phyloP scores from a whole-genome alignment of 2,888 invertebrate species.

The Diplolepis rosae region DNA sequence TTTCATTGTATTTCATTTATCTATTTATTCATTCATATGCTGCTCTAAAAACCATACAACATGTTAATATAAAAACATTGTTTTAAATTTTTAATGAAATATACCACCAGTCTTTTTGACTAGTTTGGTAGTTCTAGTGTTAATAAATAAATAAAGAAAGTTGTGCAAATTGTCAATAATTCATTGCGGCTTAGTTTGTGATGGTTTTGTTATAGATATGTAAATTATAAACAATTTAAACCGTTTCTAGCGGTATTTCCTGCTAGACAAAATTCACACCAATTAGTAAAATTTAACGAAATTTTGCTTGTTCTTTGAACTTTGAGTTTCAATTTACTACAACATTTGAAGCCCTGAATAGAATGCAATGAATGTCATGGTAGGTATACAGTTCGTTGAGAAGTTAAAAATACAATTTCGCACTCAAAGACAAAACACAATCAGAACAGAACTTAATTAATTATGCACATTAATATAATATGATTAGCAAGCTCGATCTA shows the following conservation, averaged over 20 bases:
- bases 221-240: background rate
- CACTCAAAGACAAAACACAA: background rate
- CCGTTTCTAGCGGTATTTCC: background rate
- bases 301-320: background rate
- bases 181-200: background rate
- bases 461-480: background rate
- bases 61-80: no score
- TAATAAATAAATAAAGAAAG: no score
- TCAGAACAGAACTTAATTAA: conserved; percentile 1
- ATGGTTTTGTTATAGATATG: background rate
- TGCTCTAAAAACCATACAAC: no score
- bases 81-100: no score
- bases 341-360: background rate
- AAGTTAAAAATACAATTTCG: background rate
- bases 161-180: conserved; percentile 4
- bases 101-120: no score
- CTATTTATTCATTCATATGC: no score
- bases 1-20: no score
- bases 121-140: no score
- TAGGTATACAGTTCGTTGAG: background rate
- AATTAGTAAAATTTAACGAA: background rate
- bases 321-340: background rate
- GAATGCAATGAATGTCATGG: background rate
- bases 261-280: background rate
- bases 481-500: conserved; percentile 7